A percentile compares a stretch with the other conserved stretches of the same genome.
Evolutionary conservation across 2,797 vertebrate species (phyloP).

Genomic region (Cossypha polioptera): DNA sequence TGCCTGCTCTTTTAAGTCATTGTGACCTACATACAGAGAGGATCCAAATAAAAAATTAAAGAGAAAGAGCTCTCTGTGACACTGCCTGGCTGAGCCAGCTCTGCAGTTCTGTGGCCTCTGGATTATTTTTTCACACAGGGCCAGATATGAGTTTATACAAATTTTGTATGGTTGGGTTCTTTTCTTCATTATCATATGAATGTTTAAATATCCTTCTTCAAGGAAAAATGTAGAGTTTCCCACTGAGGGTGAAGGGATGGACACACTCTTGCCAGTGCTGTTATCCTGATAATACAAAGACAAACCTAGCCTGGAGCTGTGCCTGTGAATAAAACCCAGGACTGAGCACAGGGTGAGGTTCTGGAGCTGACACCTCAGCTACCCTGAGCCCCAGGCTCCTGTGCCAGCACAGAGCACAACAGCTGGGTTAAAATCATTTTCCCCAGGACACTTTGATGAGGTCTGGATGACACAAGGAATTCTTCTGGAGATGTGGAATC

Average conservation of each 20-base stretch:
- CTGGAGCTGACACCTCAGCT: background rate
- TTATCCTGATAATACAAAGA: background rate
- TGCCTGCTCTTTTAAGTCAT: constrained; percentile 17
- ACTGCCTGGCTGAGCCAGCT: background rate
- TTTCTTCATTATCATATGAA: background rate
- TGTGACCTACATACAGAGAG: constrained; percentile 62
- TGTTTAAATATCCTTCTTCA: background rate
- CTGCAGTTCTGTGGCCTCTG: background rate
- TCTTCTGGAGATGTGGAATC: background rate
- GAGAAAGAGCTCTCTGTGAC: constrained; percentile 8
- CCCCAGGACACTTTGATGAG: background rate
- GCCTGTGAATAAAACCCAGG: background rate
- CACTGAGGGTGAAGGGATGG: background rate
- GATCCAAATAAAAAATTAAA: constrained; percentile 64
- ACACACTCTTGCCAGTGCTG: background rate
- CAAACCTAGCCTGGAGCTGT: background rate
- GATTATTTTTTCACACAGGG: background rate
- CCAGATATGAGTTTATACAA: background rate
- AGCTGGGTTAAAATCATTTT: background rate
- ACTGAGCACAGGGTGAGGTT: background rate
- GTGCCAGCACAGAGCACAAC: background rate
- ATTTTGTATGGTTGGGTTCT: background rate
- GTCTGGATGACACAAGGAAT: background rate
- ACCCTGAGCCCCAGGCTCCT: background rate
- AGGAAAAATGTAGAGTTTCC: background rate